phyloP scores from a whole-genome alignment of 2,888 invertebrate species.

The Carpatolechia fugitivella region DNA sequence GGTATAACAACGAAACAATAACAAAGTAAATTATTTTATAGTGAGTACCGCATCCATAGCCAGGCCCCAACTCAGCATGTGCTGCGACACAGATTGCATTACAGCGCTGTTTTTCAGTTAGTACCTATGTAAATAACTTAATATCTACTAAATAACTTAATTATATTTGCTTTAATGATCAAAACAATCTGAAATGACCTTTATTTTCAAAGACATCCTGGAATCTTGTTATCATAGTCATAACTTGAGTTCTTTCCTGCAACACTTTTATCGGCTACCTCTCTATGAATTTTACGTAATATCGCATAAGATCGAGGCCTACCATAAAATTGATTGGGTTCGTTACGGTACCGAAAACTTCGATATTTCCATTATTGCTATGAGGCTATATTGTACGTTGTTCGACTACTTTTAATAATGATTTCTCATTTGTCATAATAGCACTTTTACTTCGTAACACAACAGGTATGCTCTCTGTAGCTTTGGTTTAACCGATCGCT shows the following conservation, averaged over 20 bases:
- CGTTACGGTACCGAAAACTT: slow-evolving; percentile 4
- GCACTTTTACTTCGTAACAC: slow-evolving; percentile 8
- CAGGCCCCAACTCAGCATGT: too few relatives aligned
- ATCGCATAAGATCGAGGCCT: not conserved
- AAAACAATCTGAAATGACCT: too few relatives aligned
- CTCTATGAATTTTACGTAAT: not conserved
- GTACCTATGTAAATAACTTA: too few relatives aligned
- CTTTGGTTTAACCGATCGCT: slow-evolving; percentile 21
- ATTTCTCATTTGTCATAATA: slow-evolving; percentile 12
- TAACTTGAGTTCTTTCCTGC: not conserved
- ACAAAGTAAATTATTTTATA: too few relatives aligned
- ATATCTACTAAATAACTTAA: too few relatives aligned
- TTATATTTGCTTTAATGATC: too few relatives aligned
- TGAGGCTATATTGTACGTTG: not conserved
- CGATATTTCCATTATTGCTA: slow-evolving; percentile 6
- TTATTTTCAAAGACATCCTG: too few relatives aligned
- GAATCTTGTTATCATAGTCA: too few relatives aligned
- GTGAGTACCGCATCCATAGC: too few relatives aligned
- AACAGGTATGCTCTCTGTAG: slow-evolving; percentile 3
- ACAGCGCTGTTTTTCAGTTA: too few relatives aligned
- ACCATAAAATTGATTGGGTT: slow-evolving; percentile 12
- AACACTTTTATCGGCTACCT: not conserved
- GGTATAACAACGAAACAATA: too few relatives aligned
- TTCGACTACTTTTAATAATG: not conserved
- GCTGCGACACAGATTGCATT: too few relatives aligned